These are phyloP conservation scores for Chymomyza fuscimana DNA, from an alignment of 2,888 invertebrate genomes.

Conservation along the genomic window DNA sequence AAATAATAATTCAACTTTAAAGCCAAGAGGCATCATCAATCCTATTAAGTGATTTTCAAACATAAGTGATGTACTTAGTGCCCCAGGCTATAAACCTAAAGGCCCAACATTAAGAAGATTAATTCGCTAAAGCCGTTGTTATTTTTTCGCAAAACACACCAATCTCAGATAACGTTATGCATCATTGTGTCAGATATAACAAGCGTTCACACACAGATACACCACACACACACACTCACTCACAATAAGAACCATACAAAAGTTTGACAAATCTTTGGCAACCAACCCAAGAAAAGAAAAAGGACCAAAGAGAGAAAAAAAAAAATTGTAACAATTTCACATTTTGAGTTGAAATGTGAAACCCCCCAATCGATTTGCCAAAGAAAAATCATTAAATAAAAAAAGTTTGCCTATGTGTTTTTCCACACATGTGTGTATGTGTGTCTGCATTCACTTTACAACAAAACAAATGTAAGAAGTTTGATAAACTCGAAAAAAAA, in stretches of 20 bases:
- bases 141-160: constrained; percentile 28
- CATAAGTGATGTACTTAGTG: constrained; percentile 54
- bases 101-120: constrained; percentile 74
- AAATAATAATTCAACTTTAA: constrained; percentile 27
- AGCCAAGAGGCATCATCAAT: constrained; percentile 43
- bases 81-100: constrained; percentile 37
- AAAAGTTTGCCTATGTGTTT: constrained; percentile 42
- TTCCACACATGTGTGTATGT: constrained; percentile 1
- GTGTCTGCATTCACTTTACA: constrained; percentile 46
- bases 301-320: constrained; percentile 8
- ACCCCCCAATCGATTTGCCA: constrained; percentile 61
- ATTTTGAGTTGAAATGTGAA: constrained; percentile 65
- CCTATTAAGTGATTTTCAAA: constrained; percentile 64
- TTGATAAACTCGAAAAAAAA: constrained; percentile 61
- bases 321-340: constrained; percentile 57
- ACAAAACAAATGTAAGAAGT: constrained; percentile 69
- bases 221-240: constrained; percentile 26
- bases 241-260: background rate
- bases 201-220: background rate
- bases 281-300: constrained; percentile 17
- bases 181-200: constrained; percentile 64
- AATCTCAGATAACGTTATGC: constrained; percentile 72
- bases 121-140: constrained; percentile 64
- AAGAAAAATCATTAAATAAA: constrained; percentile 65
- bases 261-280: constrained; percentile 64